Base-by-base conservation (phyloP, 2,113 vertebrate species). In the Hypocryptadius cinnamomeus region DNA sequence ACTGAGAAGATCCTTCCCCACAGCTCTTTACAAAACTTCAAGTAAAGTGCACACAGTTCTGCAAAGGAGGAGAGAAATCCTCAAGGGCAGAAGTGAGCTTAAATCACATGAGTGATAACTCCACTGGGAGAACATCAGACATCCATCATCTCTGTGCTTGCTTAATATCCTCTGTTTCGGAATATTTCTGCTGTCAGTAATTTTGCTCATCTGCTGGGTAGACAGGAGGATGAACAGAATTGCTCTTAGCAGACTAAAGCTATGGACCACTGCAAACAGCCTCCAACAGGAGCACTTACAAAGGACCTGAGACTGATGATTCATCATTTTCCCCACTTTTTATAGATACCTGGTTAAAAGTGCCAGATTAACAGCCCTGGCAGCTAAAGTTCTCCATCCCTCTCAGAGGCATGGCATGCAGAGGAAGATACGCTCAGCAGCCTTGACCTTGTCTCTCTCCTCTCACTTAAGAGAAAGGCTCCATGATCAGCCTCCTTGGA, bases 21-120 rank as follows among this genome's bases (percentile, higher is more conserved):
- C 0, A 10, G 60, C 73, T 89, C 73, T 77, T 87, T 13, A 23
- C 68, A 79, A 54, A 92, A 93, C 92, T 94, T 80, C 69, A 71
- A 47, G 70, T n/a, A 45, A 87, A 91, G 91, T 17, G 68, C 89
- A 81, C 13, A 4, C 42, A 72, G 42, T 9, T 93, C 83, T 89
- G 59, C 86, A 89, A 77, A 94, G 87, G 57, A 94, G 85, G 53
- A 92, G 71, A 94, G 86, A 95, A 96, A 94, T 84, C 84, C 93
- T 97, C 95, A 97, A 97, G 96, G 96, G 93, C 88, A 92, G 93
- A 92, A 96, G 69, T 91, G 88, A 95, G 63, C 79, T 92, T 95
- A 94, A 96, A 96, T 94, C 96, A 84, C 87, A 78, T 31, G 70
- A 96, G 89, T 90, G 94, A 94, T 94, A 96, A 86, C 79, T 95